Evolutionary conservation across 2,888 invertebrate species (phyloP), one percentile per base, ranked within the genome.

Genomic region (Listrodromus nycthemerus): DNA sequence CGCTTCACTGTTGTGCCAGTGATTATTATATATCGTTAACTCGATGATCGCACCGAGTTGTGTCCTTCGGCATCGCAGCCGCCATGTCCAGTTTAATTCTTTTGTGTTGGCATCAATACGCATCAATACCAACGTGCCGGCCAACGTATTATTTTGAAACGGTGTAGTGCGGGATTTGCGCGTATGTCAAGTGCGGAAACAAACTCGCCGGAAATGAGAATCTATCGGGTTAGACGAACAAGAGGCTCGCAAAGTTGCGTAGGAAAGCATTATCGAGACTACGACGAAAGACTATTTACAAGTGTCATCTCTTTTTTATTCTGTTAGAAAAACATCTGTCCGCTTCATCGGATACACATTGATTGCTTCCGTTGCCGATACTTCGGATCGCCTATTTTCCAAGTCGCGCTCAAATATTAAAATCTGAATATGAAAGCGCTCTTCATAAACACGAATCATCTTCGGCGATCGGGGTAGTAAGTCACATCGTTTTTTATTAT

Each of bases 1-100:
- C 48, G 21, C 50, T 13, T 66, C 41, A 45, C 10, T 6, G 30
- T 0, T 2, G 16, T 19, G 48, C 41, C 19, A 27, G 27, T 41
- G n/a, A 69, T 45, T 45, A 50, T 50, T n/a, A 69, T 41, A 19
- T 19, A 58, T 30, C 21, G 67, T 19, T 33, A 73, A 41, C 65
- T 50, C 45, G 66, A 21, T 37, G 65, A 55, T 82, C 61, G 27
- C 21, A 24, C 6, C 30, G 27, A 73, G 30, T 73, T 61, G 73
- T 73, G 66, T 52, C 37, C 37, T 21, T 73, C 48, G 37, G 73
- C 58, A 67, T 77, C 37, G 33, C 48, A 41, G 61, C 61, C 73
- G 82, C 82, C 82, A 78, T 82, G 77, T 66, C 71, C 30, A 30
- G 24, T 21, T 55, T 24, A 45, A 45, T 45, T 45, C 41, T 33